phyloP scores from a whole-genome alignment of 2,888 invertebrate genomes.

The Bombylius major region DNA sequence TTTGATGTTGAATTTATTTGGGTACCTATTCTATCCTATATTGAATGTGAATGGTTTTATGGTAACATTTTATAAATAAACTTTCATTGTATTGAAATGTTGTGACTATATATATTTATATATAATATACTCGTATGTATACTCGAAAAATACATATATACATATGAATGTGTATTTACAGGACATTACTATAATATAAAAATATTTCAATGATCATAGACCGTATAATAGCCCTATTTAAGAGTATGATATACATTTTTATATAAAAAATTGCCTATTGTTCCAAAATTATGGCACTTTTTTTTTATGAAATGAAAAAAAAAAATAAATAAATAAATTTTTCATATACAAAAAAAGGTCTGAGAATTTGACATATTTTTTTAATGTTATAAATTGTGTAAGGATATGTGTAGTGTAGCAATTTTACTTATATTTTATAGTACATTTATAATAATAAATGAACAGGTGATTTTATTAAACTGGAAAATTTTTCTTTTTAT shows the following conservation, averaged over 20 bases:
- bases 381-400: not conserved
- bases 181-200: too few species aligned
- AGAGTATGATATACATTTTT: constrained; percentile 14
- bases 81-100: too few species aligned
- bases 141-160: not conserved
- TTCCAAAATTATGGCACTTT: constrained; percentile 12
- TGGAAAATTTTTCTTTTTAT: too few species aligned
- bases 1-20: too few species aligned
- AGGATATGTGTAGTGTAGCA: not conserved
- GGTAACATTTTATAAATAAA: too few species aligned
- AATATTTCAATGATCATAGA: constrained; percentile 4
- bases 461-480: too few species aligned
- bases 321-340: not conserved
- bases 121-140: not conserved
- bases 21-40: too few species aligned
- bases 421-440: too few species aligned
- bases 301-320: not conserved
- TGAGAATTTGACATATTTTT: not conserved
- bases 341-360: not conserved
- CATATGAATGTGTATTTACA: not conserved
- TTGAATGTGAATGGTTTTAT: too few species aligned
- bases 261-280: constrained; percentile 15
- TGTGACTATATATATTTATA: too few species aligned
- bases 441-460: too few species aligned
- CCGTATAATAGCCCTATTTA: constrained; percentile 12